phyloP scores from a whole-genome alignment of 2,888 invertebrate genomes.

The Tetragonisca angustula region DNA sequence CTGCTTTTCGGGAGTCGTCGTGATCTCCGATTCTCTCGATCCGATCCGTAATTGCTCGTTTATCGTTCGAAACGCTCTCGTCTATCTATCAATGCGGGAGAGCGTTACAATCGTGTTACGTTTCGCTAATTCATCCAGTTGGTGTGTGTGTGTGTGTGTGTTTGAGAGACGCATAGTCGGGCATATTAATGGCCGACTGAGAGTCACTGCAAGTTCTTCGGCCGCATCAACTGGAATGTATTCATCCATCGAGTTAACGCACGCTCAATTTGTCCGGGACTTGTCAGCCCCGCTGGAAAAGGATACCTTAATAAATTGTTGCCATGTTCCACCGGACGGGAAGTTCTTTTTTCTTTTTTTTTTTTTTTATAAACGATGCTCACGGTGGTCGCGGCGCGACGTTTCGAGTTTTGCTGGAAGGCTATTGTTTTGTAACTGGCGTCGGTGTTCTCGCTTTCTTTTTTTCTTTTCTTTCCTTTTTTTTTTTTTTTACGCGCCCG shows the following conservation, averaged over 20 bases:
- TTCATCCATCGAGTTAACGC: constrained; percentile 75
- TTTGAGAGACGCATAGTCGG: neutral
- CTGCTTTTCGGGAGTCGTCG: too few relatives aligned
- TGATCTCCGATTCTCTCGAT: too few relatives aligned
- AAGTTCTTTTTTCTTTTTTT: constrained; percentile 36
- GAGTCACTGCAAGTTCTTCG: constrained; percentile 67
- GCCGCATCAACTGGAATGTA: constrained; percentile 70
- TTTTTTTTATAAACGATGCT: constrained; percentile 53
- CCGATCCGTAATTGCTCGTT: constrained; percentile 18
- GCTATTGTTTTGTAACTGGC: constrained; percentile 61
- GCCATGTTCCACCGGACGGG: constrained; percentile 62
- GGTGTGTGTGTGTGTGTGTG: too few relatives aligned
- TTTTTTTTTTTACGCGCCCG: constrained; percentile 36
- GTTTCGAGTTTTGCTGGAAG: constrained; percentile 63
- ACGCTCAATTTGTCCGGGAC: constrained; percentile 73
- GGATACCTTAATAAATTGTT: constrained; percentile 74
- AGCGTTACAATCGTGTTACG: neutral
- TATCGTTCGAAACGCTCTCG: constrained; percentile 10
- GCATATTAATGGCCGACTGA: constrained; percentile 60
- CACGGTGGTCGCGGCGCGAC: constrained; percentile 54
- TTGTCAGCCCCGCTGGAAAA: constrained; percentile 71
- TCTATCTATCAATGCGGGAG: neutral
- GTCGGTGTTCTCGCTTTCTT: constrained; percentile 46
- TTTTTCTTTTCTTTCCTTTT: too few relatives aligned
- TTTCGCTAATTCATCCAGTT: constrained; percentile 10